phyloP scores from a whole-genome alignment of 2,888 invertebrate species.

The Parochlus steinenii region DNA sequence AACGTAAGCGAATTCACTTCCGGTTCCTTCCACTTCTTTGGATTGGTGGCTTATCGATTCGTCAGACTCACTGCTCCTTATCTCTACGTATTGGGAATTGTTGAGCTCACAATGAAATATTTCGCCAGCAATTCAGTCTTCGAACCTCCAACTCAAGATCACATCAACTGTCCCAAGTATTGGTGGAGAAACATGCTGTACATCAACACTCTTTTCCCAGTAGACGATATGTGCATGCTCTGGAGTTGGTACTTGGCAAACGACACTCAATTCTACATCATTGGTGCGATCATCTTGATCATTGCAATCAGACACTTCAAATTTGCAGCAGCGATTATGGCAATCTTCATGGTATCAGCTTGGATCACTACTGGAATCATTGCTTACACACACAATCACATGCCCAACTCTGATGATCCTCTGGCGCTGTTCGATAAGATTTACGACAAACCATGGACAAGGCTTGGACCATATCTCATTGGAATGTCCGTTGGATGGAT shows the following conservation, averaged over 20 bases:
- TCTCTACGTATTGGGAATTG: slow-evolving; percentile 65
- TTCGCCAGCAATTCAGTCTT: slow-evolving; percentile 65
- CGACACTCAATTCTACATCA: slow-evolving; percentile 72
- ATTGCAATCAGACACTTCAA: slow-evolving; percentile 69
- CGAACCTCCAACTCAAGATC: slow-evolving; percentile 66
- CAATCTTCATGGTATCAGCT: slow-evolving; percentile 53
- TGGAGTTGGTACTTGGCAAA: slow-evolving; percentile 86
- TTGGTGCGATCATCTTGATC: slow-evolving; percentile 66
- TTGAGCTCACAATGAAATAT: slow-evolving; percentile 77
- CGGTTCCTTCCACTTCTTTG: slow-evolving; percentile 53
- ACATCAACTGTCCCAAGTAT: slow-evolving; percentile 64
- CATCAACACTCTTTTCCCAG: slow-evolving; percentile 71
- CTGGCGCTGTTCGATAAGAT: slow-evolving; percentile 74
- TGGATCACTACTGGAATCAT: slow-evolving; percentile 67
- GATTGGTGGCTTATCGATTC: slow-evolving; percentile 59
- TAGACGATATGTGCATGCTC: slow-evolving; percentile 77
- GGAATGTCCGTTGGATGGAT: slow-evolving; percentile 75
- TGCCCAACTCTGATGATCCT: slow-evolving; percentile 64
- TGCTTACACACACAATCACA: slow-evolving; percentile 60
- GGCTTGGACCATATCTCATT: slow-evolving; percentile 67
- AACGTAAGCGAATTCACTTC: slow-evolving; percentile 44
- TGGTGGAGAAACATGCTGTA: slow-evolving; percentile 83
- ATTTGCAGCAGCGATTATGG: slow-evolving; percentile 46
- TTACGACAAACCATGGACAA: slow-evolving; percentile 80
- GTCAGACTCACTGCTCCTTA: slow-evolving; percentile 68